Evolutionary conservation across 2,888 invertebrate genomes (phyloP).

Genomic region (Cancer borealis): DNA sequence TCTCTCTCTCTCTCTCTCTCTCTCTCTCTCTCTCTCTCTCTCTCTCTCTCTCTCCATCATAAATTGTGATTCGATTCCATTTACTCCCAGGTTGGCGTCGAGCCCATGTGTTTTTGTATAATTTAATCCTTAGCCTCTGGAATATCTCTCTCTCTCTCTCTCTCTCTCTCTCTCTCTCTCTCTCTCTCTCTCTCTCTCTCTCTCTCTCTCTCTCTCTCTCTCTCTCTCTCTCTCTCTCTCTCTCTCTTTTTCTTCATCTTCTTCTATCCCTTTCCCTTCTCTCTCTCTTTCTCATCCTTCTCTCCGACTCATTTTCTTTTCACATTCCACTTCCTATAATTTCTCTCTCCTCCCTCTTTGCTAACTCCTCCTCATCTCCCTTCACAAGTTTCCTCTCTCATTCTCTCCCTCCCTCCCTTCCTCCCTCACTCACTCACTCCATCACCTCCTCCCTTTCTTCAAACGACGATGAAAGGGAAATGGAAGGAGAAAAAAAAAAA

Average conservation of each 20-base stretch:
- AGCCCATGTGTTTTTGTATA: constrained; percentile 43
- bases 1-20: constrained; percentile 13
- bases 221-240: neutral
- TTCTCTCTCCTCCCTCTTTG: neutral
- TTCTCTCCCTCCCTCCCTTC: constrained; percentile 22
- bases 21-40: constrained; percentile 24
- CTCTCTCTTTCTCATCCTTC: neutral
- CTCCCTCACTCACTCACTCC: constrained; percentile 46
- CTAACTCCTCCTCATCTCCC: neutral
- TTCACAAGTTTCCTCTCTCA: neutral
- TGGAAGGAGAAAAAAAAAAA: neutral
- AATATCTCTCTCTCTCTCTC: neutral
- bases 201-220: neutral
- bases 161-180: neutral
- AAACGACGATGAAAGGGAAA: constrained; percentile 34
- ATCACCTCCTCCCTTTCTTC: constrained; percentile 15
- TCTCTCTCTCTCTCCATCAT: constrained; percentile 48
- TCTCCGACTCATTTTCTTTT: neutral
- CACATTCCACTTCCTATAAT: neutral
- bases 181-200: neutral
- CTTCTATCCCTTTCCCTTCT: neutral
- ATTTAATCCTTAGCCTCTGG: constrained; percentile 24
- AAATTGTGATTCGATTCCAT: constrained; percentile 72
- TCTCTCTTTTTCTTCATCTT: neutral
- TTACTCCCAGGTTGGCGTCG: constrained; percentile 52